These are phyloP conservation scores for Aphelinus atriplicis DNA, from an alignment of 1,140 invertebrate species.

Conservation along the genomic window DNA sequence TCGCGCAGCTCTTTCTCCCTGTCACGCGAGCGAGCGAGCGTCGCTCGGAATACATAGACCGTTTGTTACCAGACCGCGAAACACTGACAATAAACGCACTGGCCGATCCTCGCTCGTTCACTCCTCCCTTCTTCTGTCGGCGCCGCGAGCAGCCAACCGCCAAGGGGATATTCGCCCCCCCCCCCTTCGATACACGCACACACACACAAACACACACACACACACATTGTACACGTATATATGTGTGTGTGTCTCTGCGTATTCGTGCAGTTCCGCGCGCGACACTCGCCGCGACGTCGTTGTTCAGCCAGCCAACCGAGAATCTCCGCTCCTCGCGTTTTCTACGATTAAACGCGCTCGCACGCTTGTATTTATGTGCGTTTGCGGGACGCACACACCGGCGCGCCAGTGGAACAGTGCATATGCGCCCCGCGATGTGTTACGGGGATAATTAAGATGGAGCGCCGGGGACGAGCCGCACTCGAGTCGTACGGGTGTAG, in stretches of 20 bases:
- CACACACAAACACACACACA: neutral
- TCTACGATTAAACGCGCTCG: too few relatives aligned
- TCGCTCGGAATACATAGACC: neutral
- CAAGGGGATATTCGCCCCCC: neutral
- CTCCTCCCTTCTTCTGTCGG: slow-evolving; percentile 8
- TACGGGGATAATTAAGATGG: too few relatives aligned
- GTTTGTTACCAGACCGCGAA: slow-evolving; percentile 24
- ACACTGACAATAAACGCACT: slow-evolving; percentile 32
- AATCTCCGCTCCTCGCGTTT: too few relatives aligned
- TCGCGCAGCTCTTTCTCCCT: slow-evolving; percentile 8
- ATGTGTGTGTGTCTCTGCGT: neutral
- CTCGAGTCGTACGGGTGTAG: too few relatives aligned
- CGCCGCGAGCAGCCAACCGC: neutral
- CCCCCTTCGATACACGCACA: neutral
- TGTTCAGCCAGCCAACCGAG: too few relatives aligned
- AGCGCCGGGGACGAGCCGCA: too few relatives aligned
- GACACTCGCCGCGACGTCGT: too few relatives aligned
- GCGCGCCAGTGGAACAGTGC: too few relatives aligned
- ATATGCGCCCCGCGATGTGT: too few relatives aligned
- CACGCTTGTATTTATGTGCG: too few relatives aligned
- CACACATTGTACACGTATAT: too few relatives aligned
- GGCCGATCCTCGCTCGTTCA: neutral
- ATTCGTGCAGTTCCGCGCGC: neutral
- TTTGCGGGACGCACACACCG: too few relatives aligned
- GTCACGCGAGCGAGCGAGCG: neutral